phyloP scores from a whole-genome alignment of 2,113 vertebrate genomes.

The Chelonoidis abingdonii region DNA sequence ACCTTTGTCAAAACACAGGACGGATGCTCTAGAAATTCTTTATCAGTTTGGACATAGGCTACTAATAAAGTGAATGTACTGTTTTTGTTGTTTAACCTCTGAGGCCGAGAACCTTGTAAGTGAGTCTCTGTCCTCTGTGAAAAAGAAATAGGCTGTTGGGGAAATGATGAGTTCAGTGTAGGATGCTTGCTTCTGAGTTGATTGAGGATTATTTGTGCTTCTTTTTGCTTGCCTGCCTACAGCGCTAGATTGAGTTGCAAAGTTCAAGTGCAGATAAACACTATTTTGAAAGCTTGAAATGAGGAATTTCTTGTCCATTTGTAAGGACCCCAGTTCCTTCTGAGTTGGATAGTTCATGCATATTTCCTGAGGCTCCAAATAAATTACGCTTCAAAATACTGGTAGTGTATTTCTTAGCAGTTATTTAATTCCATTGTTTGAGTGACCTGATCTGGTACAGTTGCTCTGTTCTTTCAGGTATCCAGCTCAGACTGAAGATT shows the following conservation, averaged over 20 bases:
- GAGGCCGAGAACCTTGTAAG: background rate
- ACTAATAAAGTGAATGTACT: background rate
- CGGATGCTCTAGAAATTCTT: background rate
- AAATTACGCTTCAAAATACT: background rate
- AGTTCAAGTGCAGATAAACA: constrained; percentile 9
- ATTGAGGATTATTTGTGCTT: background rate
- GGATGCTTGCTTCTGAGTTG: background rate
- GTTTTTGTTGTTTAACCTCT: background rate
- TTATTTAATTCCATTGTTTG: background rate
- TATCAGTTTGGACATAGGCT: background rate
- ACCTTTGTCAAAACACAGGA: background rate
- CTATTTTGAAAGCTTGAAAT: background rate
- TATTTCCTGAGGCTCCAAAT: background rate
- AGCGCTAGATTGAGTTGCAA: constrained; percentile 13
- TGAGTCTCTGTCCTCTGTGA: background rate
- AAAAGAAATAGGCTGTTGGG: background rate
- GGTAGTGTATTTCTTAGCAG: background rate
- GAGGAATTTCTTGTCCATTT: background rate
- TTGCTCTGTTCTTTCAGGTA: accelerated
- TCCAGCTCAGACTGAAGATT: background rate
- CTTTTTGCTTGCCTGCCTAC: background rate
- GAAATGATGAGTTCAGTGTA: constrained; percentile 8
- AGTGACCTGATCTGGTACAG: background rate
- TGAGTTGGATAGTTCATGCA: background rate
- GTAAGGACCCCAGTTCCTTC: background rate